These are phyloP conservation scores for Syrista parreyssii DNA, from an alignment of 2,888 invertebrate genomes.

Conservation along the genomic window DNA sequence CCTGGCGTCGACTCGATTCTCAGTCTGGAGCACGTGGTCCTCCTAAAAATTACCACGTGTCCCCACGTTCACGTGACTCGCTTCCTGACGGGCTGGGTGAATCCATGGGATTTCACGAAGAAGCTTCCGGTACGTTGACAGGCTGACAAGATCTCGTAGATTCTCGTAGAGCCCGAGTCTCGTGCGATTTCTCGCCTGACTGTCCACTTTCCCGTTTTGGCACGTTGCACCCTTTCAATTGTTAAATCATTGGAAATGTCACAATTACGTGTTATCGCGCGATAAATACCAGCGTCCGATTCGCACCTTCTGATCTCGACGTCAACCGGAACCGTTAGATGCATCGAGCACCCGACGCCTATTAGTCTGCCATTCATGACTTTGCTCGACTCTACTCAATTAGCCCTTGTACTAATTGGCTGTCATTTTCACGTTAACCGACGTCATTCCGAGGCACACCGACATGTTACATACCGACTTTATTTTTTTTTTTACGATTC, in stretches of 20 bases:
- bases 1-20: background rate
- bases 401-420: background rate
- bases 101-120: background rate
- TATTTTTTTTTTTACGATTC: background rate
- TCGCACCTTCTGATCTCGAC: background rate
- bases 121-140: background rate
- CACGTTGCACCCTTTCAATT: background rate
- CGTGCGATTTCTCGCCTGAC: background rate
- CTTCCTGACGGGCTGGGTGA: background rate
- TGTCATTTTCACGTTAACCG: background rate
- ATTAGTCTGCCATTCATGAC: background rate
- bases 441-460: background rate
- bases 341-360: background rate
- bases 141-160: background rate
- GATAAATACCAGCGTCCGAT: background rate
- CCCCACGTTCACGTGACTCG: background rate
- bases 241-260: background rate
- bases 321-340: background rate
- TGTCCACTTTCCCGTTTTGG: background rate
- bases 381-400: background rate
- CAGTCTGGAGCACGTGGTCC: background rate
- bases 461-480: background rate
- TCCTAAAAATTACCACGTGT: background rate
- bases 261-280: background rate
- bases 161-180: background rate